Evolutionary conservation across 2,888 invertebrate genomes (phyloP).

Genomic region (Pharmacophagus antenor): DNA sequence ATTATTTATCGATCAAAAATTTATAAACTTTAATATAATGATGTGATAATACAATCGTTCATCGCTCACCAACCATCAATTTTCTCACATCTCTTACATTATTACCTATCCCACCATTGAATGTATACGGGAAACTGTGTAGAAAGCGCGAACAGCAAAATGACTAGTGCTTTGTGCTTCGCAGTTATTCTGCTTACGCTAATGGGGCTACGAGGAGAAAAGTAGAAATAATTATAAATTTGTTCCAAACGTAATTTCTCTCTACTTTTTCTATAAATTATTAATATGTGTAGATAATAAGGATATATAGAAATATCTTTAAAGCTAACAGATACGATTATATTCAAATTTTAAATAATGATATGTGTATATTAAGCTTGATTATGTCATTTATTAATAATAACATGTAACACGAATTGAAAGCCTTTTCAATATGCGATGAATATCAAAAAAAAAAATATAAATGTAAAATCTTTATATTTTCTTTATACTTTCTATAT

Average conservation of each 20-base stretch:
- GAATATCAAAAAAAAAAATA: too few species aligned
- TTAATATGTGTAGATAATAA: neutral
- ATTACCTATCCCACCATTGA: constrained; percentile 17
- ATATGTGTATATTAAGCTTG: constrained; percentile 8
- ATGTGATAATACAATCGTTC: constrained; percentile 29
- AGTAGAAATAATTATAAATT: constrained; percentile 25
- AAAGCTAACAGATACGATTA: constrained; percentile 19
- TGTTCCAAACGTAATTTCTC: constrained; percentile 10
- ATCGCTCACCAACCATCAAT: constrained; percentile 24
- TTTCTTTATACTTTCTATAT: too few species aligned
- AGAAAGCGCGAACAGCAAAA: constrained; percentile 31
- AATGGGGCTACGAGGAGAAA: constrained; percentile 22
- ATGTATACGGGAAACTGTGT: constrained; percentile 23
- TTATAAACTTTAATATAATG: too few species aligned
- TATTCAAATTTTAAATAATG: constrained; percentile 1
- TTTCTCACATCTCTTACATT: constrained; percentile 17
- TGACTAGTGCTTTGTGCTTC: constrained; percentile 51
- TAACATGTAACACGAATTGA: neutral
- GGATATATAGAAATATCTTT: constrained; percentile 3
- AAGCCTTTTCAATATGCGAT: too few species aligned
- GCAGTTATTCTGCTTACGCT: constrained; percentile 50
- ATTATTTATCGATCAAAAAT: too few species aligned
- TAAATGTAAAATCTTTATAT: too few species aligned
- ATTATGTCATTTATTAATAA: constrained; percentile 19
- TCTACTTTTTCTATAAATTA: constrained; percentile 17